Base-by-base conservation (phyloP, 1,140 invertebrate genomes). In the Eupristina koningsbergeri region DNA sequence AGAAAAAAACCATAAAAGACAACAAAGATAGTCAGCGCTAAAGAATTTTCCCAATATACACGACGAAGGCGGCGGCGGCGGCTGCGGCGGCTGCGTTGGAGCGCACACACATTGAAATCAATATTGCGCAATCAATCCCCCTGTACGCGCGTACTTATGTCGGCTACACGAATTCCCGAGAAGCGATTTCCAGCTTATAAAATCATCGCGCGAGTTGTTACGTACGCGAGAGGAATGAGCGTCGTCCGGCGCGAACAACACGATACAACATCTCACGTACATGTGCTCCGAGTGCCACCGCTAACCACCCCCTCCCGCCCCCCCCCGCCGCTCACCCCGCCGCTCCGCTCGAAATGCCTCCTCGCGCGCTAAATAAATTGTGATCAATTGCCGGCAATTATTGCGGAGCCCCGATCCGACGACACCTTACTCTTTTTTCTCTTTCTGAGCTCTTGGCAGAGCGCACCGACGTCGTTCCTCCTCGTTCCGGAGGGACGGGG, bases 371-470 rank as follows among this genome's bases (percentile, higher is more conserved):
- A 74, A 75, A 50, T 36, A 82, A 82, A 76, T 82, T 75, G 80
- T 58, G 71, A 82, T 76, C 73, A 82, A 82, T 82, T 82, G 80
- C 80, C 73, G 58, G 31, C 58, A 75, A 82, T 82, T 64, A 34
- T 64, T 75, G 9, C 22, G 69, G 41, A 39, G n/a, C n/a, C n/a
- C n/a, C n/a, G n/a, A n/a, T n/a, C 63, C 26, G 8, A 0, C 7
- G 39, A 71, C 36, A 71, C 67, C 67, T 71, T 41, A n/a, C 67
- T 71, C 67, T 71, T 71, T 41, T 36, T 15, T 50, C 58, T 50
- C 58, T 50, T 29, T 31, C 31, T 11, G 41, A 5, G 29, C 47
- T 76, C 26, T 64, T 19, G 75, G 26, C 36, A 34, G 19, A 26
- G 15, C 36, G 22, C 75, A 63, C 50, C 53, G 34, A 39, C 19